Evolutionary conservation across 2,113 vertebrate genomes (phyloP), one percentile per base, ranked within the genome.

Genomic region (Rhinopomastus cyanomelas): DNA sequence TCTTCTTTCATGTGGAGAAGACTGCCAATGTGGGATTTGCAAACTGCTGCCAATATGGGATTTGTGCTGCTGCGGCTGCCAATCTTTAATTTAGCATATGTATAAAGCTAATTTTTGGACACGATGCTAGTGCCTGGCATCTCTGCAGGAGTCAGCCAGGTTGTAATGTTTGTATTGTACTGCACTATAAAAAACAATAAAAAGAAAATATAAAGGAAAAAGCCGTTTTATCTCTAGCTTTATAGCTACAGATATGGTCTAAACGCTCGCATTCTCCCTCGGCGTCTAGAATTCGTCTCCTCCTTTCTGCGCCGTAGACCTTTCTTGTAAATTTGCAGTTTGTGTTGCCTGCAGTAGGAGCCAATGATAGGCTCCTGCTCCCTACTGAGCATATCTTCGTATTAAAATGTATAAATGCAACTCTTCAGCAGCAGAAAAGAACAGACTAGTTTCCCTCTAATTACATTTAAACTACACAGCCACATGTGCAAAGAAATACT

Each of bases 21-120:
- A 90, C 95, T 97, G 97, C 96, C 97, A 98, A 97, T 16, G 90
- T 76, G 93, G 96, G 97, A 96, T 97, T 97, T 97, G 97, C 85
- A 89, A 97, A 96, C 96, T 93, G 96, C 96, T 96, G 97, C 96
- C 96, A 97, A 97, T 97, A 97, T 92, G 95, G 94, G 94, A 96
- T 95, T 95, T 96, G 92, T 96, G 95, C 94, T 92, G 95, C 92
- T 96, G 91, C 85, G 89, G 90, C 96, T 96, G 97, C 96, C 97
- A 97, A 97, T 97, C 97, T 97, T 97, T 97, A 97, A 97, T 97
- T 97, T 97, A 97, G 97, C 97, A 97, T 97, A 97, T 97, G 97
- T 94, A 97, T 96, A 96, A 96, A 97, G 96, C 97, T 97, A 97
- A 95, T 96, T 97, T 97, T 96, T 98, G 97, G 97, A 97, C 94